phyloP scores from a whole-genome alignment of 2,797 vertebrate species.

The Intellagama lesueurii region DNA sequence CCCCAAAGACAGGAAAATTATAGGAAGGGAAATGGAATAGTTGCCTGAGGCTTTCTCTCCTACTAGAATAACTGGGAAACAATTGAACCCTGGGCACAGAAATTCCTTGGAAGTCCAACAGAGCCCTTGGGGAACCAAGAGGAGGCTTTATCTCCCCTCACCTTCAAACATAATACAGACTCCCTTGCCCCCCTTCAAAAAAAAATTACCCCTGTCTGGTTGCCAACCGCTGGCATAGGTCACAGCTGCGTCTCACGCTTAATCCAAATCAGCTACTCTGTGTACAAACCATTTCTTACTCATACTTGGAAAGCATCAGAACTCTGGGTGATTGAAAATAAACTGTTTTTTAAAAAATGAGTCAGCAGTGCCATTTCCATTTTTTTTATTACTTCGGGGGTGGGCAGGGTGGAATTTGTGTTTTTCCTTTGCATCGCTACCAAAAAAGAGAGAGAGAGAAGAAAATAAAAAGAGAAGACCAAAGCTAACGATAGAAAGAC shows the following conservation, averaged over 20 bases:
- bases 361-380: slow-evolving; percentile 36
- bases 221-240: slow-evolving; percentile 9
- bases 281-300: slow-evolving; percentile 43
- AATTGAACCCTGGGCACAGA: background rate
- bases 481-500: slow-evolving; percentile 53
- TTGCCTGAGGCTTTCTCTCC: background rate
- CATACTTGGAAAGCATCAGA: slow-evolving; percentile 43
- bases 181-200: too few relatives aligned
- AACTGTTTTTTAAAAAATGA: slow-evolving; percentile 51
- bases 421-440: slow-evolving; percentile 55
- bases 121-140: background rate
- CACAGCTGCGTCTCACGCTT: slow-evolving; percentile 35
- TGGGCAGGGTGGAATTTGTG: slow-evolving; percentile 21
- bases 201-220: background rate
- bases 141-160: background rate
- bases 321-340: slow-evolving; percentile 40
- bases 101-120: background rate
- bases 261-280: slow-evolving; percentile 28
- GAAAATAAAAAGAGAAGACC: slow-evolving; percentile 25
- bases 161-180: background rate
- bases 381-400: slow-evolving; percentile 11
- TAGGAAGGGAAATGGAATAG: too few relatives aligned
- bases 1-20: background rate
- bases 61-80: background rate
- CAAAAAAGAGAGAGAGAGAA: background rate